Evolutionary conservation across 37 sponge, comb jelly and placozoan species (phyloP), one percentile per base, ranked within the genome.

Genomic region (Eunapius fragilis): DNA sequence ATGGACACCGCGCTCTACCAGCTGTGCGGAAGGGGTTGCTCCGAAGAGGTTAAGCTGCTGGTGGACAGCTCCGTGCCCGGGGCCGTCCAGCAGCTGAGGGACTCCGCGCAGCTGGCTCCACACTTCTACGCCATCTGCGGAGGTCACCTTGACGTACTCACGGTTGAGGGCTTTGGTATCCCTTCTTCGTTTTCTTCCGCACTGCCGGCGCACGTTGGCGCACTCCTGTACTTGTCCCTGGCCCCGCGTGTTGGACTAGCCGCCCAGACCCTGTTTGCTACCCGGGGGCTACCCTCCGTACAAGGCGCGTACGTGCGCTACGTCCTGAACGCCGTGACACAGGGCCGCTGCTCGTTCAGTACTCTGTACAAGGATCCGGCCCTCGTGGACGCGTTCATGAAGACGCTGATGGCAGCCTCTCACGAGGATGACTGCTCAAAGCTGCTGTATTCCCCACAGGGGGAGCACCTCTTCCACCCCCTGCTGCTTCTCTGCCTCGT

Each of bases 41-140:
- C 10, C 14, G 74, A 73, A 22, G 22, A 35, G 25, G 74, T 73
- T 27, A 73, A 73, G 23, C 74, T 73, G 74, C 17, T 73, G 58
- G 58, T 58, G 58, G 58, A 58, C 7, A 13, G 58, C 58, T 58
- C 58, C 19, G 58, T 2, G 2, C 58, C 58, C 19, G 58, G 58
- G 19, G 14, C 58, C 22, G 17, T 58, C 7, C 58, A 19, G 17
- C 58, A 58, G 58, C 1, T 17, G 14, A 17, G 22, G 22, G 58
- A 58, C 58, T 58, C 58, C 17, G 14, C 14, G 58, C 58, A 58
- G 69, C 49, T 48, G n/a, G 70, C 87, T 3, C 91, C 91, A 48
- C 72, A 87, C 19, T 87, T 79, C 37, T 79, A 84, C 68, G 92
- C 92, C 72, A 84, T 85, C 37, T 34, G 33, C 68, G 74, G 84